Percentiles rank a stretch among this genome's conserved stretches.
Evolutionary conservation across 2,113 vertebrate genomes (phyloP).

Genomic region (Nipponia nippon): DNA sequence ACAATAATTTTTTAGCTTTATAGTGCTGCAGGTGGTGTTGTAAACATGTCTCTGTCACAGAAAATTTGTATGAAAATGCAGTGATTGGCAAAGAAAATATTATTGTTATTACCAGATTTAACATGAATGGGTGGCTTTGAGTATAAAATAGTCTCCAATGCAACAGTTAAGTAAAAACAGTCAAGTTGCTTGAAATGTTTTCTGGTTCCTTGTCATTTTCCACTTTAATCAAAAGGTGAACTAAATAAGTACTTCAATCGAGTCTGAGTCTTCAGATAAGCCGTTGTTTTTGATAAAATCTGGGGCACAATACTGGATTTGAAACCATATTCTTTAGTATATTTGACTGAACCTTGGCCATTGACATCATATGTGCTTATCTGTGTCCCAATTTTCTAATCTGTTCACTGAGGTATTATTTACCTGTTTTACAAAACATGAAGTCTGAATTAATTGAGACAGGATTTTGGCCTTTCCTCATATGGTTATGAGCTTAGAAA

Average conservation of each 20-base stretch:
- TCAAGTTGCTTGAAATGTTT: background rate
- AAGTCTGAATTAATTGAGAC: background rate
- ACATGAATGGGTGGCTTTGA: background rate
- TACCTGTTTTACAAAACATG: background rate
- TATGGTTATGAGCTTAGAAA: background rate
- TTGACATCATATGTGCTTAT: background rate
- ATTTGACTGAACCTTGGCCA: background rate
- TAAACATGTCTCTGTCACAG: background rate
- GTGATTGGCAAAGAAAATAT: conserved; percentile 5
- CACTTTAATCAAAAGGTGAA: conserved; percentile 9
- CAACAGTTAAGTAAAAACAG: conserved; percentile 20
- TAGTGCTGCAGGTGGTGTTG: background rate
- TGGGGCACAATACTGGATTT: background rate
- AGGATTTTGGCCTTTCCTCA: background rate
- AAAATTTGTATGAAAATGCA: background rate
- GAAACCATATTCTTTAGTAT: background rate
- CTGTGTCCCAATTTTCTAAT: background rate
- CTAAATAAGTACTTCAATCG: background rate
- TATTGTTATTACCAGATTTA: conserved; percentile 7
- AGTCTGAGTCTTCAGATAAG: background rate
- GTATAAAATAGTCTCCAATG: background rate
- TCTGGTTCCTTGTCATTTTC: conserved; percentile 15
- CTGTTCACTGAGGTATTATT: background rate
- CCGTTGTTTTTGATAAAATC: conserved; percentile 1
- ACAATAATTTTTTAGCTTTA: background rate